Conservation (phyloP, 2,888 invertebrate species). For the Ophion ellenae region DNA sequence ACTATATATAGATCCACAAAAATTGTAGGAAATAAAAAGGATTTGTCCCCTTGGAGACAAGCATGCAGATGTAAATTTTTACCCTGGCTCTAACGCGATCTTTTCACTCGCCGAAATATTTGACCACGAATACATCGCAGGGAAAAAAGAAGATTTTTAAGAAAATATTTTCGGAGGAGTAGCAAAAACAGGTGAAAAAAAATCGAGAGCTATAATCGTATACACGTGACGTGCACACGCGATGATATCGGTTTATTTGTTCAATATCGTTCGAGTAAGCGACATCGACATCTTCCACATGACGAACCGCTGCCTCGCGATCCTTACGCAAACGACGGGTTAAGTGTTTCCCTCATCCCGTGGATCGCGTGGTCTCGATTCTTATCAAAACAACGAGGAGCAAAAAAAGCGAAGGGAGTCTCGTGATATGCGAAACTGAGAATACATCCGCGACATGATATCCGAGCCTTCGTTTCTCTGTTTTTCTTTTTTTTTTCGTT, state of each 20-base stretch:
- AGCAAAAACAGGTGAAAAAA: slow-evolving; percentile 16
- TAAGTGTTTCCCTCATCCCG: slow-evolving; percentile 47
- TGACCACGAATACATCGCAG: background rate
- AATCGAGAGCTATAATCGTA: background rate
- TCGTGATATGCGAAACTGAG: background rate
- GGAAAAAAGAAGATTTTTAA: background rate
- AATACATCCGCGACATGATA: slow-evolving; percentile 12
- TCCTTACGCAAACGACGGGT: slow-evolving; percentile 34
- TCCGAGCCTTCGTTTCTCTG: background rate
- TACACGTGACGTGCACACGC: slow-evolving; percentile 21
- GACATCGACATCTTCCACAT: slow-evolving; percentile 48
- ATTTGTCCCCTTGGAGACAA: background rate
- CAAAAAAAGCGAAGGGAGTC: background rate
- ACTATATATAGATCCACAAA: too few species aligned
- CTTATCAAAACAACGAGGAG: slow-evolving; percentile 40
- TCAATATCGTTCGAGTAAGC: slow-evolving; percentile 39
- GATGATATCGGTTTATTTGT: slow-evolving; percentile 44
- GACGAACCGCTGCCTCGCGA: slow-evolving; percentile 36
- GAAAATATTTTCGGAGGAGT: background rate
- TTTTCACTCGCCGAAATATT: background rate
- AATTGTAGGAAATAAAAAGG: too few species aligned
- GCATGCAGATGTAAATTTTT: background rate
- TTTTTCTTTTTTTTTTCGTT: slow-evolving; percentile 10
- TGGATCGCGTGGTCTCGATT: slow-evolving; percentile 27
- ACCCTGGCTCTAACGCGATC: background rate